Conservation (phyloP, 2,113 vertebrate species). For the Oncorhynchus clarkii region DNA sequence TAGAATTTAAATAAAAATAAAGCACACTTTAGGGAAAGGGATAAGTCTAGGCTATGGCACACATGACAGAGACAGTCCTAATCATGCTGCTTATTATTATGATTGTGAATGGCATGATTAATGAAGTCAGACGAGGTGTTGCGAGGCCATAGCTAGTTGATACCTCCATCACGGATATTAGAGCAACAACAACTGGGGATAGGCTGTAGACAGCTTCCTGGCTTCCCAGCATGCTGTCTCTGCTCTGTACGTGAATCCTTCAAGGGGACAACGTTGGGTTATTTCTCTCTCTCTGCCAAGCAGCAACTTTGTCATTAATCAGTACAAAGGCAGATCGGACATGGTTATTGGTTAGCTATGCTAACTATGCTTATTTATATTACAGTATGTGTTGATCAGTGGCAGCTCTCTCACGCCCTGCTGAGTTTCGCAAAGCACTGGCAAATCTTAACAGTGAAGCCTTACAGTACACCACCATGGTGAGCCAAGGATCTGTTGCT, state of each 20-base stretch:
- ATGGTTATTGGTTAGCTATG: conserved; percentile 10
- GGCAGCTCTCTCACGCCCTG: not conserved
- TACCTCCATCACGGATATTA: not conserved
- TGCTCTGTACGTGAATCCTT: not conserved
- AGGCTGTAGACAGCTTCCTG: not conserved
- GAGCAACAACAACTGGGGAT: not conserved
- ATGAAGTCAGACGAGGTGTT: not conserved
- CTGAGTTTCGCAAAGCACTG: not conserved
- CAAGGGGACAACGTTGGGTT: not conserved
- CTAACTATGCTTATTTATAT: conserved; percentile 2
- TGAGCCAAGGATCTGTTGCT: not conserved
- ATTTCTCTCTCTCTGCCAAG: not conserved
- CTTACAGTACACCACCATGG: not conserved
- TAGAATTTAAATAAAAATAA: not conserved
- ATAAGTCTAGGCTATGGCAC: not conserved
- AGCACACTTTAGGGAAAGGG: not conserved
- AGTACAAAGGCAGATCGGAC: not conserved
- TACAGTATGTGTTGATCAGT: conserved; percentile 20
- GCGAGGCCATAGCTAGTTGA: not conserved
- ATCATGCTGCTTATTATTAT: not conserved
- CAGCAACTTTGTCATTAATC: conserved; percentile 18
- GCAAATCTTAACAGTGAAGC: not conserved
- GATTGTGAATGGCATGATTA: not conserved
- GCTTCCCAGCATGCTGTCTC: not conserved
- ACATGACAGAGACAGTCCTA: not conserved